Evolutionary conservation across 2,888 invertebrate genomes (phyloP).

Genomic region (Steromphala cineraria): DNA sequence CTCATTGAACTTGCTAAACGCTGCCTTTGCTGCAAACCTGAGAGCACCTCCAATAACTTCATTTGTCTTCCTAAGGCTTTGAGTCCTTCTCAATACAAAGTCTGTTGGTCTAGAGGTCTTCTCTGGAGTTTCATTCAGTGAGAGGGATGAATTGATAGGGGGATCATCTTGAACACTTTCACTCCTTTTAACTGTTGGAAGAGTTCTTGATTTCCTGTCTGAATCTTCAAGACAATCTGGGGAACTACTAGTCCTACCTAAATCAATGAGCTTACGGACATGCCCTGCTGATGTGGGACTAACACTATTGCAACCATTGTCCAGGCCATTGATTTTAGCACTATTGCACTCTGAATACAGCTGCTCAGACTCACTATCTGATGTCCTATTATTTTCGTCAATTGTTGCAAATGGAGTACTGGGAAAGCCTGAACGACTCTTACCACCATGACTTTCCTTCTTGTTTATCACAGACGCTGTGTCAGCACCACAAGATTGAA

Average conservation of each 20-base stretch:
- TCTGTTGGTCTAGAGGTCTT: slow-evolving; percentile 34
- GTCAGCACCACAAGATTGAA: slow-evolving; percentile 70
- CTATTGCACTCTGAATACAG: slow-evolving; percentile 20
- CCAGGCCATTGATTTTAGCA: slow-evolving; percentile 37
- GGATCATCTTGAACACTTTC: slow-evolving; percentile 28
- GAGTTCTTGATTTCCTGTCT: not conserved
- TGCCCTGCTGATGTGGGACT: slow-evolving; percentile 19
- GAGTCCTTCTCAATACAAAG: slow-evolving; percentile 41
- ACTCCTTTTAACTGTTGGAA: not conserved
- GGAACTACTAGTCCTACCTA: slow-evolving; percentile 60
- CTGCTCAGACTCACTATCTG: not conserved
- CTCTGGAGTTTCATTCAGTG: slow-evolving; percentile 43
- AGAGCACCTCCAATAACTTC: slow-evolving; percentile 64
- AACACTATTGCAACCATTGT: slow-evolving; percentile 3
- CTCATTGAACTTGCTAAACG: slow-evolving; percentile 67
- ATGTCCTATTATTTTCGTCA: not conserved
- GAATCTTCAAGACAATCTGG: slow-evolving; percentile 49
- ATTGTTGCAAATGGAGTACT: slow-evolving; percentile 24
- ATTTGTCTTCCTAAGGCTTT: slow-evolving; percentile 51
- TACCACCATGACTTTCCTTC: not conserved
- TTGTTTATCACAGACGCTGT: not conserved
- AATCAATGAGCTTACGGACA: slow-evolving; percentile 47
- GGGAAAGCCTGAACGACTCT: not conserved
- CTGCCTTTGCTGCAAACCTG: slow-evolving; percentile 60
- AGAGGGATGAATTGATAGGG: slow-evolving; percentile 45